Conservation (phyloP, 2,797 vertebrate species). For the Psittacula echo region DNA sequence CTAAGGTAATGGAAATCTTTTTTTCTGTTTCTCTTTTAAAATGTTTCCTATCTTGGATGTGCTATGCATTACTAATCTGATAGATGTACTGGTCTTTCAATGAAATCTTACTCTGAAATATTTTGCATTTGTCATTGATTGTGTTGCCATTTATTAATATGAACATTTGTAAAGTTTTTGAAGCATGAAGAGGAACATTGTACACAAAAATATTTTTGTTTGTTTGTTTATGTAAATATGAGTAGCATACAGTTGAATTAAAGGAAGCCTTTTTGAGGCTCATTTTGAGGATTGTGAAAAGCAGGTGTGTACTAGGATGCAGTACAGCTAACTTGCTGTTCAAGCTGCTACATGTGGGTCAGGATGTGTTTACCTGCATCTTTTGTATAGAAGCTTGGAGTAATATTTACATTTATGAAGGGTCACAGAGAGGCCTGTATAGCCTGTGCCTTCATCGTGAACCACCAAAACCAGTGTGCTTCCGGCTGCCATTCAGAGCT, state of each 20-base stretch:
- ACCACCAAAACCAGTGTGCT: rapidly evolving
- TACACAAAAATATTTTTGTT: neutral
- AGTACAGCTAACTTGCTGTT: neutral
- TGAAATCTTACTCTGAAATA: neutral
- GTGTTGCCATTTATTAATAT: neutral
- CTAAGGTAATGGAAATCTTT: conserved; percentile 80
- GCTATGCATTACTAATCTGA: neutral
- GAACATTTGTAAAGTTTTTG: neutral
- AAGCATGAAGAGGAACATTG: neutral
- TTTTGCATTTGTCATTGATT: neutral
- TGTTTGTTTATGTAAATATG: neutral
- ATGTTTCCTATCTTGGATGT: neutral
- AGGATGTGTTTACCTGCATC: neutral
- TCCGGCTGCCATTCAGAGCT: neutral
- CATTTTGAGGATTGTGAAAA: neutral
- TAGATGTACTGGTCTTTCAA: neutral
- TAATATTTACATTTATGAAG: neutral
- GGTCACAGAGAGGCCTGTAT: neutral
- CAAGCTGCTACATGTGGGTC: neutral
- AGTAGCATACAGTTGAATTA: neutral
- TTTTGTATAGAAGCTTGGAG: neutral
- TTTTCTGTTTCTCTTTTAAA: neutral
- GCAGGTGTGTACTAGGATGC: neutral
- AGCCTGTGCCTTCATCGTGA: neutral
- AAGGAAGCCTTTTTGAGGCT: neutral